Conservation (phyloP, 2,113 vertebrate species). For the Irena cyanogastra region DNA sequence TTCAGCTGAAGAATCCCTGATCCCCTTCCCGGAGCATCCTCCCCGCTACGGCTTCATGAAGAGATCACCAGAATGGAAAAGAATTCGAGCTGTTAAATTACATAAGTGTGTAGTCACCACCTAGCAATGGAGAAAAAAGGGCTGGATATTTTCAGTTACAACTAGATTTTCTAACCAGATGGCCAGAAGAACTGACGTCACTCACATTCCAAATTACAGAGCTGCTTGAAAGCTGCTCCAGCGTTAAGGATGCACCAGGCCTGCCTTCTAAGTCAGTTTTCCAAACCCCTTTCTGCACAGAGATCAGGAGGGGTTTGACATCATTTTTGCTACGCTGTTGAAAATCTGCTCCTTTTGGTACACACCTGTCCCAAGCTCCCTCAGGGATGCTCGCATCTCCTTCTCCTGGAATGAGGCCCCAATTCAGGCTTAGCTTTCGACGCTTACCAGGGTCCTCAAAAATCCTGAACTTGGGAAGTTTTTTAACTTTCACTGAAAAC, state of each 20-base stretch:
- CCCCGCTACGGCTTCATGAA: background rate
- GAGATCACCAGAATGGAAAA: slow-evolving; percentile 62
- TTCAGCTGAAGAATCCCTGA: background rate
- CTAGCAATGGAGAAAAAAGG: slow-evolving; percentile 66
- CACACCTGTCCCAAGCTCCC: background rate
- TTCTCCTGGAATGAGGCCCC: background rate
- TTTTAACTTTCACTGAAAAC: background rate
- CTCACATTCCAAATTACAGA: slow-evolving; percentile 67
- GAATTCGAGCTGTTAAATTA: slow-evolving; percentile 65
- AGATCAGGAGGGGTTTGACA: background rate
- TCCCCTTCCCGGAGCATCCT: background rate
- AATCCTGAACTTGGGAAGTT: background rate
- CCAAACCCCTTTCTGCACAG: slow-evolving; percentile 3
- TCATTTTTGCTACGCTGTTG: background rate
- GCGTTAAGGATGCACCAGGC: slow-evolving; percentile 40
- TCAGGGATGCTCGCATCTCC: background rate
- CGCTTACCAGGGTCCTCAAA: background rate
- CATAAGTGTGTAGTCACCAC: slow-evolving; percentile 65
- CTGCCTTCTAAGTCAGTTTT: slow-evolving; percentile 6
- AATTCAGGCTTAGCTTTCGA: background rate
- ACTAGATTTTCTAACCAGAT: slow-evolving; percentile 67
- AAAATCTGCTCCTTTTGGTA: background rate
- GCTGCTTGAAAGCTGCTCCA: slow-evolving; percentile 58
- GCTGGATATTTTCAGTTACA: slow-evolving; percentile 67
- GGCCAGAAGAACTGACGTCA: slow-evolving; percentile 68